These are phyloP conservation scores for Dioctria linearis DNA, from an alignment of 2,888 invertebrate species.

Conservation along the genomic window DNA sequence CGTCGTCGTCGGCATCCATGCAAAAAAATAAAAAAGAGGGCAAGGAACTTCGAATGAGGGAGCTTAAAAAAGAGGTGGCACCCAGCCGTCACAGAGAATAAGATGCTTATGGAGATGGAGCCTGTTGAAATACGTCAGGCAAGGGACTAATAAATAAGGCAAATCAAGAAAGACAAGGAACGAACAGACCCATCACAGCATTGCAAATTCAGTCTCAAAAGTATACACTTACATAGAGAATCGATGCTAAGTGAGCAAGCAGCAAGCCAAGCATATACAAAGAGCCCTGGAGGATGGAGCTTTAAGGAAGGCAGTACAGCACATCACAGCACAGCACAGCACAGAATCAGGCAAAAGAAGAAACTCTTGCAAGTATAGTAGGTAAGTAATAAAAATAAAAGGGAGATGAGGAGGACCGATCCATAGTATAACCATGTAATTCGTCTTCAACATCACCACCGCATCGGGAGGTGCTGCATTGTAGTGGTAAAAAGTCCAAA, in stretches of 20 bases:
- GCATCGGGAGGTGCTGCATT: constrained; percentile 1
- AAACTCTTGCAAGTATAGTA: neutral
- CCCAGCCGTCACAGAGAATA: constrained; percentile 36
- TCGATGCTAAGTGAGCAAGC: constrained; percentile 6
- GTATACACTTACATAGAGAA: neutral
- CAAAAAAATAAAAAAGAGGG: neutral
- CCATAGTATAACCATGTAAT: neutral
- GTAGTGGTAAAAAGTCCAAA: constrained; percentile 24
- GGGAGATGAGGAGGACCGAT: constrained; percentile 27
- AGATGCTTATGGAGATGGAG: constrained; percentile 43
- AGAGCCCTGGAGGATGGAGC: constrained; percentile 2
- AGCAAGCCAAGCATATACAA: neutral
- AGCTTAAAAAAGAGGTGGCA: constrained; percentile 45
- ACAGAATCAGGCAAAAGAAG: neutral
- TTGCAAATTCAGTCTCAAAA: constrained; percentile 14
- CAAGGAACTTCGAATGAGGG: constrained; percentile 24
- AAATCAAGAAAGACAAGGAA: constrained; percentile 51
- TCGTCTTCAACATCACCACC: constrained; percentile 19
- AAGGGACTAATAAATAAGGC: constrained; percentile 56
- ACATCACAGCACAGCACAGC: neutral
- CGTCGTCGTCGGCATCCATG: neutral
- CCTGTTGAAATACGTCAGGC: constrained; percentile 52
- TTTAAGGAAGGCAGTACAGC: neutral
- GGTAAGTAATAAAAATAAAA: constrained; percentile 10
- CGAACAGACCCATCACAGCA: constrained; percentile 49